Evolutionary conservation across 1,140 invertebrate genomes (phyloP), one percentile per base, ranked within the genome.

Genomic region (Brachionus calyciflorus): DNA sequence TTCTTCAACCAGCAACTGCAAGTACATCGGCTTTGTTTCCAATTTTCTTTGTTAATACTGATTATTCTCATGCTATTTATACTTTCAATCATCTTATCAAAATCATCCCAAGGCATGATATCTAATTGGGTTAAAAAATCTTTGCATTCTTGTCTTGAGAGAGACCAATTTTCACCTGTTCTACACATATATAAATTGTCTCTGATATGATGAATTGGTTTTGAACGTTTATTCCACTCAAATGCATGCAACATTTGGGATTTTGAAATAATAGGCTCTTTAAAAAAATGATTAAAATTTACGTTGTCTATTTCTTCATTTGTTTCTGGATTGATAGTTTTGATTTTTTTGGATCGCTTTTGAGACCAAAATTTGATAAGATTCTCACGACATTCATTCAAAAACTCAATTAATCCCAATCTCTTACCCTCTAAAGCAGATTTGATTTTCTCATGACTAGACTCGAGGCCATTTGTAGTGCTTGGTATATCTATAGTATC

Each of bases 221-320:
- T 55, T 24, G 53, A 55, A 28, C 53, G 53, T 28, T 55, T 55
- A 55, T 55, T 55, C 53, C 53, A 33, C 28, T 55, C 53, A 28
- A 28, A 55, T 55, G 53, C 53, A 55, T 55, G 28, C 33, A 55
- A 55, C 53, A 55, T 55, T 55, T 55, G 53, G 33, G 53, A 55
- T 55, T 55, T 55, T 55, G 53, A 55, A 55, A 55, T 55, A 55
- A 17, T 55, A 28, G 53, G 53, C 24, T 55, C 53, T 55, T 55
- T 55, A 28, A 24, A 55, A 55, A 55, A 55, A 28, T 55, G 24
- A n/a, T 24, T 55, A 28, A 55, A 55, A 55, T 55, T 55, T 24
- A 55, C 53, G 33, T 33, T 55, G 53, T 55, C 53, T 24, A 55
- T 55, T 55, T 55, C 53, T 55, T 55, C 53, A 28, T 55, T 55